Evolutionary conservation across 2,888 invertebrate species (phyloP).

Genomic region (Erebia aethiops): DNA sequence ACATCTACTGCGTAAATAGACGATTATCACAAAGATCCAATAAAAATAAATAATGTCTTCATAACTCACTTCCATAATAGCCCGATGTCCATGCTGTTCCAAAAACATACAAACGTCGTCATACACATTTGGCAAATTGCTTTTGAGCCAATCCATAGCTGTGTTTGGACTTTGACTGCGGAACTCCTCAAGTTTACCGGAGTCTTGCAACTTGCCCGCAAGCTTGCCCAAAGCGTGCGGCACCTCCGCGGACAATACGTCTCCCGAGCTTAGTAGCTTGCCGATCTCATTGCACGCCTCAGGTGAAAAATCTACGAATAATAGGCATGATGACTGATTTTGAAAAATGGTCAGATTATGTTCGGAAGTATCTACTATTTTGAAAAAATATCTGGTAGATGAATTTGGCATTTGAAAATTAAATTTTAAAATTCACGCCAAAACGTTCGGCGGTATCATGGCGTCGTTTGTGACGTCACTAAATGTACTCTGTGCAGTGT

Average conservation of each 20-base stretch:
- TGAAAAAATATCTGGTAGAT: too few species aligned
- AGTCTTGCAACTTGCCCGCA: slow-evolving; percentile 64
- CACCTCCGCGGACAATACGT: slow-evolving; percentile 90
- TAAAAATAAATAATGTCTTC: too few species aligned
- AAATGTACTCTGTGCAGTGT: too few species aligned
- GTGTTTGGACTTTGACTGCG: slow-evolving; percentile 68
- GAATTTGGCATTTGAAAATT: too few species aligned
- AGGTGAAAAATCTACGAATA: slow-evolving; percentile 82
- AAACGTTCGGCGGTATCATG: too few species aligned
- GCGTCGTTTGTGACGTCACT: too few species aligned
- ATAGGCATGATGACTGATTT: too few species aligned
- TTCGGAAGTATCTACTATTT: too few species aligned
- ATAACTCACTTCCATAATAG: slow-evolving; percentile 82
- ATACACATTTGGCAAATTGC: slow-evolving; percentile 73
- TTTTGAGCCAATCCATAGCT: slow-evolving; percentile 83
- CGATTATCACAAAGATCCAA: neutral
- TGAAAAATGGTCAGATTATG: too few species aligned
- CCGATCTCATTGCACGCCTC: slow-evolving; percentile 88
- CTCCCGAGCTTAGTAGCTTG: slow-evolving; percentile 86
- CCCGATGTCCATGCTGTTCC: slow-evolving; percentile 87
- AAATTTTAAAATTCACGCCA: too few species aligned
- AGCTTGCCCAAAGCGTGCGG: slow-evolving; percentile 80
- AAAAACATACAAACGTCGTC: slow-evolving; percentile 83
- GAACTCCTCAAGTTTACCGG: slow-evolving; percentile 77
- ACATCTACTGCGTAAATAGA: neutral